These are phyloP conservation scores for Propithecus coquereli DNA, from an alignment of 2,113 vertebrate species.

Conservation along the genomic window DNA sequence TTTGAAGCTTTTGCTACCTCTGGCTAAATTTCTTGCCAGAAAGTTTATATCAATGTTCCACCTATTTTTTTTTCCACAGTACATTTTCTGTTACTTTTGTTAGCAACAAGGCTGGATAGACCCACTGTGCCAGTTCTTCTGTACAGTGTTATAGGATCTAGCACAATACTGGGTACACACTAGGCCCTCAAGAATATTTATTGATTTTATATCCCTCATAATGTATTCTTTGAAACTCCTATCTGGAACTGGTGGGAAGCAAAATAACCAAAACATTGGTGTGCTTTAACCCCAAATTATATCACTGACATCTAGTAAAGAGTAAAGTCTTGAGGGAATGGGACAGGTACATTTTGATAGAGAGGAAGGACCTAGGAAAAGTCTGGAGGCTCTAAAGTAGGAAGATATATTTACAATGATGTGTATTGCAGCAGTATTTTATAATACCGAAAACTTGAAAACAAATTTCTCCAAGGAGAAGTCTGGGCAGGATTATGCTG, in stretches of 20 bases:
- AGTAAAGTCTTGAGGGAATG: neutral
- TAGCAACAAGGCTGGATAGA: neutral
- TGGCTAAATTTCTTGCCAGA: neutral
- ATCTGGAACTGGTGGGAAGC: neutral
- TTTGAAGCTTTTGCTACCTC: neutral
- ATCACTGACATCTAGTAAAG: neutral
- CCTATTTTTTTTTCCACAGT: neutral
- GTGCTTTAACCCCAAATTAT: neutral
- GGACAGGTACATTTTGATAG: neutral
- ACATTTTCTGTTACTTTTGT: neutral
- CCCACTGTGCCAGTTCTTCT: neutral
- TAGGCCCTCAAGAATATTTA: constrained; percentile 7
- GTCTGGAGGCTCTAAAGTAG: neutral
- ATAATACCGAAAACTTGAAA: too few species aligned
- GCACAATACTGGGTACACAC: neutral
- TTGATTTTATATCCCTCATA: neutral
- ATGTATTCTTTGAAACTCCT: neutral
- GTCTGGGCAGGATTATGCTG: neutral
- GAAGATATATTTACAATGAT: neutral
- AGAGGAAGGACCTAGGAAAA: neutral
- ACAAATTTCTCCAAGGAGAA: neutral
- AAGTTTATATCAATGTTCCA: constrained; percentile 1
- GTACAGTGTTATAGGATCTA: neutral
- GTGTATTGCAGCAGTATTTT: too few species aligned
- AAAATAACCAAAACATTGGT: constrained; percentile 14